A percentile compares a stretch with the other conserved stretches of the same genome.
Evolutionary conservation across 2,113 vertebrate genomes (phyloP).

Genomic region (Rhodinocichla rosea): DNA sequence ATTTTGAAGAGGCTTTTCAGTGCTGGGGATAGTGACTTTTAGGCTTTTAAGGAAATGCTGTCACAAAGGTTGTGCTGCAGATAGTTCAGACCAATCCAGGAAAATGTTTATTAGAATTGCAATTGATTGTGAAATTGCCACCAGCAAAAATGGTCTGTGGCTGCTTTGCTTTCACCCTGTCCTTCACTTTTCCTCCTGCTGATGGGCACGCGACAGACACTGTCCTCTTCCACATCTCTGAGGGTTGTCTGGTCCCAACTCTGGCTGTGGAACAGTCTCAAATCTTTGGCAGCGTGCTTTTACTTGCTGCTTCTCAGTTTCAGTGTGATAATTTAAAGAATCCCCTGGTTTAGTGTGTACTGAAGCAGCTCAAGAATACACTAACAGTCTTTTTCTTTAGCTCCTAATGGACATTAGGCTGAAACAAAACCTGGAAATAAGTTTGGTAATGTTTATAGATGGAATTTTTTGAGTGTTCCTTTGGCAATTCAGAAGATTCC

Average conservation of each 20-base stretch:
- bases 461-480: not conserved
- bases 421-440: not conserved
- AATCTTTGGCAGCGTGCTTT: not conserved
- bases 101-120: not conserved
- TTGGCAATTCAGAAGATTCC: not conserved
- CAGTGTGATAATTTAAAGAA: not conserved
- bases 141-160: not conserved
- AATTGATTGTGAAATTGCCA: not conserved
- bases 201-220: not conserved
- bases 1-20: not conserved
- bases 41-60: not conserved
- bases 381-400: not conserved
- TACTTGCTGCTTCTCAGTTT: not conserved
- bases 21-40: not conserved
- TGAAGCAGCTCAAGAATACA: not conserved
- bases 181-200: not conserved
- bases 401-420: not conserved
- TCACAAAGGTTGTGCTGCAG: not conserved
- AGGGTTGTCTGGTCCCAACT: not conserved
- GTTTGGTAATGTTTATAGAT: not conserved
- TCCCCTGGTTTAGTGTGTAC: not conserved
- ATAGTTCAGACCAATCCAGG: not conserved
- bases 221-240: not conserved
- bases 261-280: not conserved
- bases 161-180: not conserved